Evolutionary conservation across 2,797 vertebrate species (phyloP), one percentile per base, ranked within the genome.

Genomic region (Rhincodon typus): DNA sequence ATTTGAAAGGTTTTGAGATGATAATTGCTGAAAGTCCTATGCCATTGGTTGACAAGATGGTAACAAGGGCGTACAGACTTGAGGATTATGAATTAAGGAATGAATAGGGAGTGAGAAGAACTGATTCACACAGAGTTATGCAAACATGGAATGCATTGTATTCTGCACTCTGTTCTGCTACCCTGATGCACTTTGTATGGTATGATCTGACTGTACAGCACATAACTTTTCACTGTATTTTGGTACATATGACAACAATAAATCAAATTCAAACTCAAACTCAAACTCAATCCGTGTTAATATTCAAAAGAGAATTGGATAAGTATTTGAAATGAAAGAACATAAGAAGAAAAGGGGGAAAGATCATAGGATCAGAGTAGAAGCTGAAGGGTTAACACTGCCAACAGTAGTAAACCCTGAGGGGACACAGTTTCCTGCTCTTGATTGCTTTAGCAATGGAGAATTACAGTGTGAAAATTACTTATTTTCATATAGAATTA

Each of bases 401-500:
- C 13, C n/a, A 67, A 6, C 3, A n/a, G 34, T 67, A 19, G 34
- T 2, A 67, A 67, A 15, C 34, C 53, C 5, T 91, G 53, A 62
- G 66, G 23, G 23, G 23, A 12, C 42, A 50, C 19, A 66, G 50
- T 27, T 25, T 88, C 50, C 66, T 91, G 88, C 57, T 62, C 88
- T 66, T 91, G 34, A 66, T 67, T 91, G 17, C 88, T 23, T 91
- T 74, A 96, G 95, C 91, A 74, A 95, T 96, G 74, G 86, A 88
- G 96, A 96, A 95, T 15, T 62, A 93, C 38, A 70, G 94, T 96
- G 96, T 0, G 0, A 96, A 96, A 96, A 0, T 0, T 96, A 96
- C 96, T 96, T 95, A 96, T 62, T 62, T 62, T 50, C 96, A 96
- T 96, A 17, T 93, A 94, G 3, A 38, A 97, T 96, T 95, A 30